Percentiles rank a stretch among this genome's conserved stretches.
Evolutionary conservation across 2,113 vertebrate species (phyloP).

Genomic region (Campylomormyrus numenius): DNA sequence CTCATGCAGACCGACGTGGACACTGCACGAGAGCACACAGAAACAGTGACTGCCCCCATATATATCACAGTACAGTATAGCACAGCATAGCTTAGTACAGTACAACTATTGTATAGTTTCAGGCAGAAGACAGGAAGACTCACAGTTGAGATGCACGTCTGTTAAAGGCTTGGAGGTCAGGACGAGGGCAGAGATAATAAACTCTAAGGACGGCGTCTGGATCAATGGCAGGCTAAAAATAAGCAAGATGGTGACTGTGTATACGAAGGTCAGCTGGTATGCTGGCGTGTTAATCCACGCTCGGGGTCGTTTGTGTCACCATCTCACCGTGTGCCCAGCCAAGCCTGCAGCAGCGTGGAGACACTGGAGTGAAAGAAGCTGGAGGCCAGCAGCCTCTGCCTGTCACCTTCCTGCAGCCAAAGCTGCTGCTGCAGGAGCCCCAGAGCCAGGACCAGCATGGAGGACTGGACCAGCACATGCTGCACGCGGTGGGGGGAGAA

Average conservation of each 20-base stretch:
- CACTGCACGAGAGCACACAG: conserved; percentile 15
- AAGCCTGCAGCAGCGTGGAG: conserved; percentile 65
- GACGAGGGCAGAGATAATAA: conserved; percentile 66
- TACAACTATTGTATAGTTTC: neutral
- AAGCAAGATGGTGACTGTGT: neutral
- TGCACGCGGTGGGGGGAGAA: conserved; percentile 27
- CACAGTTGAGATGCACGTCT: conserved; percentile 50
- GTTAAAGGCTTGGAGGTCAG: conserved; percentile 52
- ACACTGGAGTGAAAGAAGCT: conserved; percentile 71
- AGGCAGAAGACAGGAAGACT: neutral
- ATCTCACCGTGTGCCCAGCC: conserved; percentile 68
- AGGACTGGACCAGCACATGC: conserved; percentile 69
- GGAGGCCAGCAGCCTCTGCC: conserved; percentile 56
- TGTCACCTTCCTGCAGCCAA: conserved; percentile 27
- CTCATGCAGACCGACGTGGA: conserved; percentile 28
- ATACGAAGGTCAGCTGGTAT: neutral
- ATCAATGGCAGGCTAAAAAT: conserved; percentile 66
- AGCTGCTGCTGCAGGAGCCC: conserved; percentile 54
- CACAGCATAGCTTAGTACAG: neutral
- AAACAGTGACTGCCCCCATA: neutral
- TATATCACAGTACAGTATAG: neutral
- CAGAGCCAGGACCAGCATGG: conserved; percentile 62
- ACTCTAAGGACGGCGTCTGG: conserved; percentile 72
- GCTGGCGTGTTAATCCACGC: neutral
- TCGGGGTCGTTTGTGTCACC: too few species aligned